Base-by-base conservation (phyloP, 2,797 vertebrate species). In the Hippocampus kuda region DNA sequence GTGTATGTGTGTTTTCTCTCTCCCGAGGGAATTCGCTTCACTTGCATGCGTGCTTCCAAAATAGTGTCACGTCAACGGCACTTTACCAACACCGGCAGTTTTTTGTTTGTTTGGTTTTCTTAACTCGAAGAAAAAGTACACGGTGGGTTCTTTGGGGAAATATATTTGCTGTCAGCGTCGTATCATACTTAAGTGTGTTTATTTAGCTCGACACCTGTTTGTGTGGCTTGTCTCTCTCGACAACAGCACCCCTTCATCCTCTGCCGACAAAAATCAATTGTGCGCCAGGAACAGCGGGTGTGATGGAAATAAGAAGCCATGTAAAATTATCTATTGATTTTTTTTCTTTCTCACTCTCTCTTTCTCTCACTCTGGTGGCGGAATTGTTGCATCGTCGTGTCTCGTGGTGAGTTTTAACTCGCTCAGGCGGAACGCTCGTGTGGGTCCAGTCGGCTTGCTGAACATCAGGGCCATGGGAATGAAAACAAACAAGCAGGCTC, bases 301-400 rank as follows among this genome's bases (percentile, higher is more conserved):
- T 73, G 59, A 75, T 80, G 79, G 77, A 87, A 85, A 85, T 81
- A 72, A 82, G 83, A 88, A 72, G 79, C 75, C 75, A 81, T 76
- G 77, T 85, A 70, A 86, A 84, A 90, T 87, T 70, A 88, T 89
- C 63, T 85, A 89, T 88, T 82, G 88, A 89, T 90, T 88, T 85
- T 71, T 18, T 71, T 10, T 68, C 70, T 18, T 49, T 20, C 16
- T 7, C 48, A 0, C 49, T 85, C 80, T 72, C 61, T 80, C 65
- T 63, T 42, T 2, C 51, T 59, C 60, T 73, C 72, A 76, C 41
- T 6, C 22, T 24, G 13, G 41, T 42, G 41, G 34, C 6, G 41
- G 62, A 42, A 64, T 64, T 64, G 41, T 64, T 64, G 44, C 42
- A 2, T 46, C 10, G 12, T 64, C 24, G 76, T 75, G 74, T 75